These are phyloP conservation scores for Sepiola atlantica DNA, from an alignment of 2,888 invertebrate species.

Conservation along the genomic window DNA sequence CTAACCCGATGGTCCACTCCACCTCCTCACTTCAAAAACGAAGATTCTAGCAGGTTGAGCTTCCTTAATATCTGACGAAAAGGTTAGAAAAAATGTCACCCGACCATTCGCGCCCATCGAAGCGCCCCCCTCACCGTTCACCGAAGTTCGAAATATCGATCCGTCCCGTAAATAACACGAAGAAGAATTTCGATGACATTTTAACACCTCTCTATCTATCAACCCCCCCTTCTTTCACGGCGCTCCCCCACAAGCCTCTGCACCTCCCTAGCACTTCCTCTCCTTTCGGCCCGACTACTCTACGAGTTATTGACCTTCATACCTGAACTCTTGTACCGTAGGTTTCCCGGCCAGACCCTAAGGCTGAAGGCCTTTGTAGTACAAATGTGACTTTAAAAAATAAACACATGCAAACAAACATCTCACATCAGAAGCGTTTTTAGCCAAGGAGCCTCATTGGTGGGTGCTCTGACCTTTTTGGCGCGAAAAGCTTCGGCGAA, in stretches of 20 bases:
- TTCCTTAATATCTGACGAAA: background rate
- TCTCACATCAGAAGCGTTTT: constrained; percentile 1
- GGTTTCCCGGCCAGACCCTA: background rate
- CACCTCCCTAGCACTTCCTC: background rate
- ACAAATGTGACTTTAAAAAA: background rate
- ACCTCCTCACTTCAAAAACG: background rate
- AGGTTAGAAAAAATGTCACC: background rate
- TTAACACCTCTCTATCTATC: background rate
- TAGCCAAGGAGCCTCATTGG: background rate
- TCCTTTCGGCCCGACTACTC: background rate
- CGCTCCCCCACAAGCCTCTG: background rate
- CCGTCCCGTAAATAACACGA: constrained; percentile 8
- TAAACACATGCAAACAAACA: too few relatives aligned
- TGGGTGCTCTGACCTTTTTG: constrained; percentile 8
- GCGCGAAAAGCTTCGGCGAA: background rate
- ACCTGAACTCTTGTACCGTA: background rate
- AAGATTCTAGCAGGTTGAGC: background rate
- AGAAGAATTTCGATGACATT: constrained; percentile 7
- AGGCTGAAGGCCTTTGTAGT: background rate
- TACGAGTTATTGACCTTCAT: background rate
- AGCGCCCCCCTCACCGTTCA: background rate
- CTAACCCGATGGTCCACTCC: too few relatives aligned
- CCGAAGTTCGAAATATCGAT: background rate
- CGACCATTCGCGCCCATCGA: background rate
- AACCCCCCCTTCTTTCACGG: background rate